Conservation (phyloP, 2,888 invertebrate species). For the Trichogramma dendrolimi region DNA sequence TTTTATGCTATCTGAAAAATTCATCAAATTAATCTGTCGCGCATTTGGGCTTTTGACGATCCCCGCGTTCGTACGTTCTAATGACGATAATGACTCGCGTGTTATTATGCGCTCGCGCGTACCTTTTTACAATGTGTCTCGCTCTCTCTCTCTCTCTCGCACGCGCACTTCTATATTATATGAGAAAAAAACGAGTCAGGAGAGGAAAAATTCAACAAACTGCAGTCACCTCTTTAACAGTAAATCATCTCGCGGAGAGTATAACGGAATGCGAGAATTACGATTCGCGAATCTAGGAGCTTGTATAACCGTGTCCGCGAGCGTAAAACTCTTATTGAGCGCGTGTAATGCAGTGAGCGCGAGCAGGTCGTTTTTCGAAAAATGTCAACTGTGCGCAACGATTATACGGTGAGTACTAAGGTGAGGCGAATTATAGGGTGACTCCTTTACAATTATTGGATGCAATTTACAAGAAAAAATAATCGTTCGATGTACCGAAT, state of each 20-base stretch:
- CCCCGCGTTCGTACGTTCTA: constrained; percentile 4
- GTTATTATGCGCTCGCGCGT: background rate
- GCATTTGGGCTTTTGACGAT: constrained; percentile 1
- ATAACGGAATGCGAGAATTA: constrained; percentile 6
- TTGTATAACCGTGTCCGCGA: too few relatives aligned
- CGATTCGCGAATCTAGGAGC: too few relatives aligned
- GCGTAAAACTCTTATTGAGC: too few relatives aligned
- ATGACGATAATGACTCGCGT: constrained; percentile 17
- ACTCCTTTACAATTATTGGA: too few relatives aligned
- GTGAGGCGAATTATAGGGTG: too few relatives aligned
- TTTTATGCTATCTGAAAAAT: background rate
- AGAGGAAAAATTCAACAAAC: background rate
- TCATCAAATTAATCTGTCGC: constrained; percentile 20
- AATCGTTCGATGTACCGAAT: too few relatives aligned
- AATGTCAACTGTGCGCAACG: too few relatives aligned
- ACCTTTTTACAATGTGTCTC: background rate
- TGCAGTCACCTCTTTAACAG: constrained; percentile 11
- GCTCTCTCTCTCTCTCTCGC: background rate
- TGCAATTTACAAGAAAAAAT: too few relatives aligned
- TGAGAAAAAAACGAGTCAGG: background rate
- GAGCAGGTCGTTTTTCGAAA: too few relatives aligned
- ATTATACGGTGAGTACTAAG: too few relatives aligned
- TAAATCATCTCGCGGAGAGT: constrained; percentile 12
- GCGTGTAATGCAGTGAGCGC: too few relatives aligned
- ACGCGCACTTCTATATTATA: background rate